Conservation (phyloP, 2,797 vertebrate genomes). For the Coendou prehensilis region DNA sequence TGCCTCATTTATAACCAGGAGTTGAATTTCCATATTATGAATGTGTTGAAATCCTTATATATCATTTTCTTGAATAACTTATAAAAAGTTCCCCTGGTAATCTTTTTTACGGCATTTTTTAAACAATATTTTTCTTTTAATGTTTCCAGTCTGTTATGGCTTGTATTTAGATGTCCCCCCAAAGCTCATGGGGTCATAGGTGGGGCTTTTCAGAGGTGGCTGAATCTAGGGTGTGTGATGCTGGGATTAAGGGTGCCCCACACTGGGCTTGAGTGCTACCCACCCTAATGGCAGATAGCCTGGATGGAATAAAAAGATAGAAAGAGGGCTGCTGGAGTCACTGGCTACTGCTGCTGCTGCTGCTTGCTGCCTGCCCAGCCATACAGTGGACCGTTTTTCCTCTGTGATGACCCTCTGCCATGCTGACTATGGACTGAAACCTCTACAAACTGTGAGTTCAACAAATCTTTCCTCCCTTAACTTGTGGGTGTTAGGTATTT, state of each 20-base stretch:
- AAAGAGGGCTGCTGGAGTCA: background rate
- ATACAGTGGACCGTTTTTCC: background rate
- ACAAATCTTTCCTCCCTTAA: background rate
- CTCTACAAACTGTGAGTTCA: background rate
- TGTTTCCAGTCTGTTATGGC: background rate
- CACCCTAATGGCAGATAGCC: background rate
- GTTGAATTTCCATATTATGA: slow-evolving; percentile 39
- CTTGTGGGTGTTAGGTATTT: background rate
- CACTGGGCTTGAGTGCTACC: background rate
- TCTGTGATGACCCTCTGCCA: background rate
- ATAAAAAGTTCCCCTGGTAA: background rate
- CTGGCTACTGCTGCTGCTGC: background rate
- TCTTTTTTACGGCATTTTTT: slow-evolving; percentile 26
- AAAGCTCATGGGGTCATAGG: background rate
- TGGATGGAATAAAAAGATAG: background rate
- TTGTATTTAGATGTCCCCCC: background rate
- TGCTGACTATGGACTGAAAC: background rate
- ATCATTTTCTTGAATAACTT: background rate
- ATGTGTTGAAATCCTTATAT: slow-evolving; percentile 54
- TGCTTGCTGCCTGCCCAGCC: background rate
- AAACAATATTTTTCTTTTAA: background rate
- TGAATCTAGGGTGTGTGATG: background rate
- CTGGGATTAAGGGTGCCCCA: background rate
- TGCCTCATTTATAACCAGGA: slow-evolving; percentile 32
- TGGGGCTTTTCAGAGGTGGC: background rate